Base-by-base conservation (phyloP, 2,888 invertebrate genomes). In the Torymus aiolomorphi region DNA sequence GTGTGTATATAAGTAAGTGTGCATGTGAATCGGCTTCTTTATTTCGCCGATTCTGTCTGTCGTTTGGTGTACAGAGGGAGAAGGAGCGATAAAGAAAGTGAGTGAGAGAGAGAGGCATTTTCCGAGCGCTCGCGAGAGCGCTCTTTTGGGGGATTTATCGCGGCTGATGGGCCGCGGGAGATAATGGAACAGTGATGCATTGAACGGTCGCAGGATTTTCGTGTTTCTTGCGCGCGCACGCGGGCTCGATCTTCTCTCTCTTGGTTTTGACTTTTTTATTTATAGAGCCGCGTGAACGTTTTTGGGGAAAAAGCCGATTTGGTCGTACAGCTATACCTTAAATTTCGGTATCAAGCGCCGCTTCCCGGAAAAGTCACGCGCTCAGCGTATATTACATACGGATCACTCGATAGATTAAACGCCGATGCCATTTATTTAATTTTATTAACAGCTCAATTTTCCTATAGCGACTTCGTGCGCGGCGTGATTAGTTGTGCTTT, bases 101-200 rank as follows among this genome's bases (percentile, higher is more conserved):
- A 42, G n/a, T 8, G 18, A 12, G 49, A 62, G 72, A 56, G 72
- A 61, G n/a, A 54, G 57, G 69, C 52, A 79, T 75, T 79, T 75
- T 75, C 74, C 78, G 72, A 61, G 66, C 42, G 66, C 78, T 59
- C 5, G 72, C n/a, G n/a, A n/a, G n/a, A n/a, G n/a, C 42, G 61
- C 61, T 56, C 63, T 79, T 79, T 79, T 79, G 54, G 79, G 42
- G 63, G 63, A 79, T 79, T 79, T 79, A 79, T 75, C 79, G 65
- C 74, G 63, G 42, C 73, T 69, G 73, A 78, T 78, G 73, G 73
- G 69, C 67, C 69, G 24, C 18, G 2, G 4, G 16, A 67, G 69
- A 79, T 74, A 74, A 69, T 69, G 70, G 56, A 74, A 62, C 67
- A 73, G 72, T 78, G 78, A 78, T 78, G 78, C 78, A 73, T 78